Evolutionary conservation across 2,797 vertebrate species (phyloP).

Genomic region (Eulemur rubriventer): DNA sequence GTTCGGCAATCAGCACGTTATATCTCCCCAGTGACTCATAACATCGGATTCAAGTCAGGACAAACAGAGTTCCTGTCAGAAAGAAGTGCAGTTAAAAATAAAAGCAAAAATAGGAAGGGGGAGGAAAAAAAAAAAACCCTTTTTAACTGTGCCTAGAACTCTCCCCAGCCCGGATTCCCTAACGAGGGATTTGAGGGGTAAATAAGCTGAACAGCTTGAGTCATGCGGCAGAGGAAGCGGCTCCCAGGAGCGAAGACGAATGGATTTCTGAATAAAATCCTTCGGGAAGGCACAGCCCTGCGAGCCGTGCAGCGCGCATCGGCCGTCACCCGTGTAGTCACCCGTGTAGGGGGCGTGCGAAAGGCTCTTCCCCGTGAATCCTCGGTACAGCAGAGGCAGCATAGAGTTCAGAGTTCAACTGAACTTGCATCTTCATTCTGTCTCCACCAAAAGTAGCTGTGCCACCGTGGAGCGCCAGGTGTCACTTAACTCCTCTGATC

Average conservation of each 20-base stretch:
- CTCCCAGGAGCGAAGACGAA: not conserved
- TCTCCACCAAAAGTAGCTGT: not conserved
- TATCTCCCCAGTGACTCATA: constrained; percentile 74
- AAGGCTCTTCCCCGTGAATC: rapidly evolving
- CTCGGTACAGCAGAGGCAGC: rapidly evolving
- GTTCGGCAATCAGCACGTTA: constrained; percentile 65
- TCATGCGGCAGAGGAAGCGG: not conserved
- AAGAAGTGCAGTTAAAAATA: constrained; percentile 64
- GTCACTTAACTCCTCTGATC: not conserved
- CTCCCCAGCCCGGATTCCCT: not conserved
- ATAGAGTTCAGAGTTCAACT: not conserved
- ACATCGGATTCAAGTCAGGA: constrained; percentile 69
- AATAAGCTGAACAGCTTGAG: not conserved
- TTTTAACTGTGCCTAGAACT: not conserved
- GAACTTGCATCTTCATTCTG: not conserved
- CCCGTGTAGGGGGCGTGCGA: rapidly evolving
- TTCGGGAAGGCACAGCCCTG: not conserved
- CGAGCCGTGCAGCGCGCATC: not conserved
- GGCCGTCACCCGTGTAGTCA: not conserved
- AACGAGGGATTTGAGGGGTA: not conserved
- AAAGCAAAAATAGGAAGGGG: constrained; percentile 50
- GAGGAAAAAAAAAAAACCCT: not conserved
- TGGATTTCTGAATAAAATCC: not conserved
- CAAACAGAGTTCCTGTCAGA: constrained; percentile 73
- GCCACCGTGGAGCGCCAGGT: not conserved